These are phyloP conservation scores for Drosophila truncata DNA, from an alignment of 1,140 invertebrate genomes.

Conservation along the genomic window DNA sequence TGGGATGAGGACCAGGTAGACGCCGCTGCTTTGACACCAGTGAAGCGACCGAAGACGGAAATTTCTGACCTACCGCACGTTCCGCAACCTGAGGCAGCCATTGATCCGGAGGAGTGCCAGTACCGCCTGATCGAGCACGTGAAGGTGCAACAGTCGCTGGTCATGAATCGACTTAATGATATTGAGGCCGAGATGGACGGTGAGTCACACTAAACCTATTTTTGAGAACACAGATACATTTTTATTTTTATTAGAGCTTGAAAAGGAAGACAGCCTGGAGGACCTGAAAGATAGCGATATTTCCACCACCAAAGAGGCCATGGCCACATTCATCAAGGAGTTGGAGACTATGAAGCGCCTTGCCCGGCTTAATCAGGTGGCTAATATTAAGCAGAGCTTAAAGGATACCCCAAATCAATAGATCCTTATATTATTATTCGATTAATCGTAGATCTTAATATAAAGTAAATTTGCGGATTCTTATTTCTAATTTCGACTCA, in stretches of 20 bases:
- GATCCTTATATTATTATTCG: neutral
- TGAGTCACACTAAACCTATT: conserved; percentile 69
- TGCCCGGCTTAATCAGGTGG: conserved; percentile 72
- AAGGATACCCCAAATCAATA: conserved; percentile 34
- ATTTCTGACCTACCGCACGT: conserved; percentile 80
- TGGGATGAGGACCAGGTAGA: conserved; percentile 87
- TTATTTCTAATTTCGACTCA: neutral
- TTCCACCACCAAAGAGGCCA: conserved; percentile 68
- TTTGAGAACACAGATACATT: neutral
- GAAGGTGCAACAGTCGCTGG: conserved; percentile 90
- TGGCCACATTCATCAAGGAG: conserved; percentile 76
- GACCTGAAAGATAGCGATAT: conserved; percentile 67
- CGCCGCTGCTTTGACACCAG: conserved; percentile 25
- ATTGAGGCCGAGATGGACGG: conserved; percentile 92
- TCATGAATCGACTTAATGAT: conserved; percentile 90
- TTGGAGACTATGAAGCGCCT: conserved; percentile 74
- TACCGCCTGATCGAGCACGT: conserved; percentile 92
- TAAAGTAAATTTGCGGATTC: neutral
- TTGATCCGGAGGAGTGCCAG: conserved; percentile 92
- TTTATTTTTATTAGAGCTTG: conserved; percentile 54
- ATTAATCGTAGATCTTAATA: neutral
- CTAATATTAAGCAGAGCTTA: conserved; percentile 56
- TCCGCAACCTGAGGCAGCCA: conserved; percentile 92
- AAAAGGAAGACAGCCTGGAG: conserved; percentile 64
- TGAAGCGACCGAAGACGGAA: conserved; percentile 67